Conservation (phyloP, 2,113 vertebrate genomes). For the Ailuropoda melanoleuca region DNA sequence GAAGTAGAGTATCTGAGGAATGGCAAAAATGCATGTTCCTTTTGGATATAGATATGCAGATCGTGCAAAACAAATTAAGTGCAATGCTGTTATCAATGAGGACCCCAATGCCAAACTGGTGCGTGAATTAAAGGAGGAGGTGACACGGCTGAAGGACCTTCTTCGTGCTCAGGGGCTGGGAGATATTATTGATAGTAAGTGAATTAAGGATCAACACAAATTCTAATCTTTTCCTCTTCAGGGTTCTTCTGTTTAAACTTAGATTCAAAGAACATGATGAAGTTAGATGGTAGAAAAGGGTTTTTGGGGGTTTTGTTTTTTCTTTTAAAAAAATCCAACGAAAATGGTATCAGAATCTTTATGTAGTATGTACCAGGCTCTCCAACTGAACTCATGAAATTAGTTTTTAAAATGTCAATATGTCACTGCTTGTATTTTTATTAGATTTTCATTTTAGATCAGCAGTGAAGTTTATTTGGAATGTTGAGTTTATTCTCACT, state of each 20-base stretch:
- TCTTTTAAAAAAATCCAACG: neutral
- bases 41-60: slow-evolving; percentile 92
- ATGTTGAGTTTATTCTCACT: neutral
- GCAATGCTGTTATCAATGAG: slow-evolving; percentile 98
- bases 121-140: slow-evolving; percentile 97
- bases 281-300: neutral
- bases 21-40: neutral
- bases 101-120: slow-evolving; percentile 98
- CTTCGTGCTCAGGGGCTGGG: slow-evolving; percentile 97
- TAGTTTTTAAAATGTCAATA: slow-evolving; percentile 2
- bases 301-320: neutral
- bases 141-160: slow-evolving; percentile 94
- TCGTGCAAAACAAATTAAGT: slow-evolving; percentile 98
- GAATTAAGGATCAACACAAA: neutral
- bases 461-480: slow-evolving; percentile 31
- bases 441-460: slow-evolving; percentile 37
- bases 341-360: neutral
- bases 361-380: neutral
- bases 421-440: neutral
- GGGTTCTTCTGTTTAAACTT: neutral
- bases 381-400: neutral
- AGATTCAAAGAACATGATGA: neutral
- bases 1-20: slow-evolving; percentile 8
- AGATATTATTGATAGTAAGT: slow-evolving; percentile 99
- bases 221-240: neutral